phyloP scores from a whole-genome alignment of 1,140 invertebrate genomes.

The Drosophila malerkotliana region DNA sequence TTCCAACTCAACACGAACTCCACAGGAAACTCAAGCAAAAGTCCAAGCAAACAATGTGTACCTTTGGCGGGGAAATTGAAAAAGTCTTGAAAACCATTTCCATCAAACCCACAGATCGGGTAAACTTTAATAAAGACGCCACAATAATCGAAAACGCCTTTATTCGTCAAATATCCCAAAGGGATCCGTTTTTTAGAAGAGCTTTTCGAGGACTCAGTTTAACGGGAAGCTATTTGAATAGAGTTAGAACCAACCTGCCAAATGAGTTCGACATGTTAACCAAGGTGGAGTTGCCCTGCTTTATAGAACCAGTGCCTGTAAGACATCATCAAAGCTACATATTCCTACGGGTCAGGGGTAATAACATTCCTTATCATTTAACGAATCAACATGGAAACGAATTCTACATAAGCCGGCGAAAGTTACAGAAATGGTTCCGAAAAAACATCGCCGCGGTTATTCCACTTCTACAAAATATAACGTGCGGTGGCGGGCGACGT shows the following conservation, averaged over 20 bases:
- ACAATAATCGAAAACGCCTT: conserved; percentile 34
- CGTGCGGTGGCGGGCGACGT: background rate
- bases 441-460: conserved; percentile 36
- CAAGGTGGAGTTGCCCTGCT: conserved; percentile 12
- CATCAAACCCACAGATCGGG: conserved; percentile 8
- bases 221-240: conserved; percentile 46
- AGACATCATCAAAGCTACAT: conserved; percentile 15
- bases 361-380: conserved; percentile 4
- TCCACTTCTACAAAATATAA: conserved; percentile 21
- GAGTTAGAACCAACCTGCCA: conserved; percentile 29
- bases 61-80: conserved; percentile 41
- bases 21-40: too few relatives aligned
- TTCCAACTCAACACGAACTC: too few relatives aligned
- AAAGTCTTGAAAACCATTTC: conserved; percentile 26
- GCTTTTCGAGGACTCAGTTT: conserved; percentile 43
- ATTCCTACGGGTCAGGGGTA: background rate
- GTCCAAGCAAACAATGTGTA: background rate
- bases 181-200: conserved; percentile 27
- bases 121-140: conserved; percentile 33
- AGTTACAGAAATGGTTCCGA: conserved; percentile 46
- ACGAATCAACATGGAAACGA: background rate
- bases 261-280: conserved; percentile 60
- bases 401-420: conserved; percentile 30
- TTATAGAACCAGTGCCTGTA: conserved; percentile 7
- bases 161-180: conserved; percentile 20